These are phyloP conservation scores for Invenusta paracnida DNA, from an alignment of 2,888 invertebrate species.

Conservation along the genomic window DNA sequence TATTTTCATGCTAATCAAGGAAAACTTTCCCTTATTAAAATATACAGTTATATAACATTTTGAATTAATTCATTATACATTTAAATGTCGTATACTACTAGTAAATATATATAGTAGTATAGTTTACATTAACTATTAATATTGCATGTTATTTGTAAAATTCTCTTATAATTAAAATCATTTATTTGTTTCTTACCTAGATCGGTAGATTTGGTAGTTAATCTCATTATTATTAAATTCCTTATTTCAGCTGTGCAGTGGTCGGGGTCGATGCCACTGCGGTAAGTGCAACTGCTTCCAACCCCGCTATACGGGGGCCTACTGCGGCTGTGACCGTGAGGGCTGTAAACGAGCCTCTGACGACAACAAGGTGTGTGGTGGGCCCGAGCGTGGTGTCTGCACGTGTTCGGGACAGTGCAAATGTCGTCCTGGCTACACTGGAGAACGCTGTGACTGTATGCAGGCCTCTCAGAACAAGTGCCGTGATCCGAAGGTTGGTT, in stretches of 20 bases:
- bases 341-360: slow-evolving; percentile 40
- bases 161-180: too few relatives aligned
- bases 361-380: slow-evolving; percentile 40
- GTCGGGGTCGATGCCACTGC: slow-evolving; percentile 38
- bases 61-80: too few relatives aligned
- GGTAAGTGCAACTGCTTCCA: slow-evolving; percentile 33
- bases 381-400: slow-evolving; percentile 28
- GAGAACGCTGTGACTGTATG: slow-evolving; percentile 37
- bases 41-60: too few relatives aligned
- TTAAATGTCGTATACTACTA: too few relatives aligned
- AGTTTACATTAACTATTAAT: too few relatives aligned
- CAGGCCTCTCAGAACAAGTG: slow-evolving; percentile 5
- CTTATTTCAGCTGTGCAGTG: slow-evolving; percentile 21
- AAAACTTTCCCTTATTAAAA: too few relatives aligned
- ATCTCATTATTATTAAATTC: background rate
- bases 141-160: too few relatives aligned
- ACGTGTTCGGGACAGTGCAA: slow-evolving; percentile 30
- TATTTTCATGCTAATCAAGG: too few relatives aligned
- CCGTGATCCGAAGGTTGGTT: background rate
- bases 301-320: slow-evolving; percentile 30
- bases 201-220: too few relatives aligned
- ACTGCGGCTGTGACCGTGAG: slow-evolving; percentile 35
- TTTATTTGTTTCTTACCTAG: too few relatives aligned
- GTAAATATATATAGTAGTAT: too few relatives aligned
- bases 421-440: slow-evolving; percentile 35